Conservation (phyloP, 2,888 invertebrate genomes). For the Oasisia sp. region DNA sequence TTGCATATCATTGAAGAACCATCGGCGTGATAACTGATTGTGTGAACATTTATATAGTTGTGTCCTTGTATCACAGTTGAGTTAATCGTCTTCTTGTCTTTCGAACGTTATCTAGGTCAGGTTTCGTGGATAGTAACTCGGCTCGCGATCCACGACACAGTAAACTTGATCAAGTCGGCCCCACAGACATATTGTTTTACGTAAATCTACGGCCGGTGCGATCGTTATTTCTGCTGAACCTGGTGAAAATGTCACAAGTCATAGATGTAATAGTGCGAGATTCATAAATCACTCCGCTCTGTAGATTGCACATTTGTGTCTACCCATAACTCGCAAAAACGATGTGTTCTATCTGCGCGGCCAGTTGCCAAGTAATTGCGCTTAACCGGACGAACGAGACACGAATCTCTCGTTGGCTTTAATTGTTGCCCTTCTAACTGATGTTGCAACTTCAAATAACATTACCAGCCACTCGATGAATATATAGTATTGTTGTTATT, state of each 20-base stretch:
- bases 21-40: not conserved
- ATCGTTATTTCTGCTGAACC: not conserved
- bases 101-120: no score
- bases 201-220: not conserved
- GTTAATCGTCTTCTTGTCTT: no score
- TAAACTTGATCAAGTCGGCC: not conserved
- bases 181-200: not conserved
- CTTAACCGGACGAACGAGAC: not conserved
- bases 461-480: no score
- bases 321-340: not conserved
- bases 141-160: not conserved
- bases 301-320: not conserved
- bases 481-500: no score
- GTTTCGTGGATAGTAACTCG: no score
- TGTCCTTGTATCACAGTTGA: no score
- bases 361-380: not conserved
- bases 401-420: not conserved
- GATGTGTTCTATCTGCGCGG: not conserved
- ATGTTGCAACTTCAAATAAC: no score
- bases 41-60: no score
- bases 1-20: not conserved
- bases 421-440: not conserved
- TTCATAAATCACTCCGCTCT: not conserved
- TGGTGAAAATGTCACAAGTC: not conserved
- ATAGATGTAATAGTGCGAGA: not conserved